Percentiles rank a stretch among this genome's conserved stretches.
Evolutionary conservation across 2,888 invertebrate species (phyloP).

Genomic region (Hyppa rectilinea): DNA sequence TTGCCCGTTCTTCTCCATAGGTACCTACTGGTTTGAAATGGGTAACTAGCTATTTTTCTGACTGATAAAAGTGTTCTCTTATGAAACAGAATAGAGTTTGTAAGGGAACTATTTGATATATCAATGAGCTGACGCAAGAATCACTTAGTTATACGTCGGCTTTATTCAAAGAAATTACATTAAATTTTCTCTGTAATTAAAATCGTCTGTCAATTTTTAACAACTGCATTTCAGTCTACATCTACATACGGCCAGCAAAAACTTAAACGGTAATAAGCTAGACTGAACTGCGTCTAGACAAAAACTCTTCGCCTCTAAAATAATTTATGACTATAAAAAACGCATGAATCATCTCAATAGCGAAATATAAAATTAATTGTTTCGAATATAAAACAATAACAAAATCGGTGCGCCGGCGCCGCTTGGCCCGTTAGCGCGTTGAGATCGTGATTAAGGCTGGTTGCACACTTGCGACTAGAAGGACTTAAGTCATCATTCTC

Average conservation of each 20-base stretch:
- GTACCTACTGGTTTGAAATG: too few species aligned
- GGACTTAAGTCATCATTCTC: too few species aligned
- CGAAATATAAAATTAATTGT: slow-evolving; percentile 78
- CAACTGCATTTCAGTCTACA: slow-evolving; percentile 33
- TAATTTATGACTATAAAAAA: slow-evolving; percentile 56
- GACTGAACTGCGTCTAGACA: slow-evolving; percentile 16
- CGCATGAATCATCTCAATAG: slow-evolving; percentile 65
- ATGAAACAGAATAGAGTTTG: too few species aligned
- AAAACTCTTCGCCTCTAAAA: slow-evolving; percentile 43
- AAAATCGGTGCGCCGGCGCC: slow-evolving; percentile 75
- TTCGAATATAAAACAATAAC: slow-evolving; percentile 79
- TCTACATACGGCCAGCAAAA: slow-evolving; percentile 21
- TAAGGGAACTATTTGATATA: too few species aligned
- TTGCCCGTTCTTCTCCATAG: too few species aligned
- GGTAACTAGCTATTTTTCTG: too few species aligned
- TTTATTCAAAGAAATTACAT: slow-evolving; percentile 9
- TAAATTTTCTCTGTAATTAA: slow-evolving; percentile 32
- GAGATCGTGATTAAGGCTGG: slow-evolving; percentile 60
- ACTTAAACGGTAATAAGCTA: slow-evolving; percentile 20
- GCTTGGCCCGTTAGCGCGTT: slow-evolving; percentile 72
- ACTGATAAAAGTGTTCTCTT: too few species aligned
- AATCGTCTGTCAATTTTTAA: slow-evolving; percentile 25
- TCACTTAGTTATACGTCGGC: slow-evolving; percentile 13
- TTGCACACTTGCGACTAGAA: slow-evolving; percentile 47
- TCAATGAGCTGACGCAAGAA: not conserved